Conservation (phyloP, 2,113 vertebrate species). For the Phalacrocorax brasilianus region DNA sequence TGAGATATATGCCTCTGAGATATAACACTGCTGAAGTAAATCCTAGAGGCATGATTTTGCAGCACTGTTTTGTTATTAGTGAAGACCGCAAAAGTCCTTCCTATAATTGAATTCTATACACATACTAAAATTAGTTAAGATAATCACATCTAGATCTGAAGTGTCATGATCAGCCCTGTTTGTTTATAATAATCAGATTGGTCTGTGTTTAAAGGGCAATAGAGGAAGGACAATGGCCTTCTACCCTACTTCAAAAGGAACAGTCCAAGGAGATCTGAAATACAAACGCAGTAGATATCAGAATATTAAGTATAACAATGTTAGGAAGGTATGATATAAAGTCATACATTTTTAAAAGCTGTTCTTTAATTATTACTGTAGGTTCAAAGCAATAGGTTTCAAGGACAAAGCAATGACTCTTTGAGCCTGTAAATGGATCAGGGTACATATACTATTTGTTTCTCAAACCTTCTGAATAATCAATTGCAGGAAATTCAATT, state of each 20-base stretch:
- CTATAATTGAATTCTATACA: not conserved
- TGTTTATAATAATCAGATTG: not conserved
- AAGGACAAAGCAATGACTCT: constrained; percentile 57
- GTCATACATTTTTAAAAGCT: constrained; percentile 68
- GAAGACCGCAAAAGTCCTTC: not conserved
- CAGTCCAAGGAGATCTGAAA: constrained; percentile 40
- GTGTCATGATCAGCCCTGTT: not conserved
- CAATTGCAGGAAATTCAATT: constrained; percentile 19
- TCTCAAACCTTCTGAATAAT: constrained; percentile 25
- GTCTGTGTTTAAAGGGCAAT: not conserved
- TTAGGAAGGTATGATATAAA: constrained; percentile 46
- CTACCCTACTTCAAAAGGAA: not conserved
- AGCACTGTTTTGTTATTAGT: not conserved
- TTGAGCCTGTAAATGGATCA: not conserved
- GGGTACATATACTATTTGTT: not conserved
- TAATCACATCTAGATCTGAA: not conserved
- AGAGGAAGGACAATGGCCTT: not conserved
- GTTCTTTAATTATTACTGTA: constrained; percentile 72
- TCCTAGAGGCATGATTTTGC: not conserved
- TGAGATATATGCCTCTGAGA: not conserved
- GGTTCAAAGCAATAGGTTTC: constrained; percentile 53
- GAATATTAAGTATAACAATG: constrained; percentile 43
- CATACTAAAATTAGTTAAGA: not conserved
- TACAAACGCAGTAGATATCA: not conserved
- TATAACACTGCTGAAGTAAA: not conserved